phyloP scores from a whole-genome alignment of 2,888 invertebrate genomes.

The Andricus curvator region DNA sequence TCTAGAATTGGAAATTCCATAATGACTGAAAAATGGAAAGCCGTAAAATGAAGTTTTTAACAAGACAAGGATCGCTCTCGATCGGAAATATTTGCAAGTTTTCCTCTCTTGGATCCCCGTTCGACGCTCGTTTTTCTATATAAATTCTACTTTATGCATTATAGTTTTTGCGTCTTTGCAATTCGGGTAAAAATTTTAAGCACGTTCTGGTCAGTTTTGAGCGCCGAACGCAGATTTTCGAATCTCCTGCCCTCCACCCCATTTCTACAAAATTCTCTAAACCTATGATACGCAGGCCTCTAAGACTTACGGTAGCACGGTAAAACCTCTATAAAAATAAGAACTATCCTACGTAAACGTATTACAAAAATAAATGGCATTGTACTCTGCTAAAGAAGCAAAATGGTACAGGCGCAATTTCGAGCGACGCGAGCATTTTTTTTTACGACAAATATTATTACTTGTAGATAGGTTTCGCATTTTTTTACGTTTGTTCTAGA shows the following conservation, averaged over 20 bases:
- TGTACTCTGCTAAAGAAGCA: constrained; percentile 78
- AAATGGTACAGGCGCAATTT: constrained; percentile 77
- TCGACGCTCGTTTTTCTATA: constrained; percentile 24
- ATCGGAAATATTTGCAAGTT: background rate
- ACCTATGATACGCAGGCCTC: constrained; percentile 74
- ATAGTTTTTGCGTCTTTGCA: constrained; percentile 26
- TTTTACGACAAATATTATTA: constrained; percentile 42
- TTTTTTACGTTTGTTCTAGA: constrained; percentile 24
- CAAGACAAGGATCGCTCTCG: constrained; percentile 13
- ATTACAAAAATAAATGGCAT: constrained; percentile 78
- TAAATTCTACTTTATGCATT: constrained; percentile 10
- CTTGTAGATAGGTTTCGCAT: background rate
- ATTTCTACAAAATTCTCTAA: constrained; percentile 49
- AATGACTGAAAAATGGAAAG: background rate
- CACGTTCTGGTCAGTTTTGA: constrained; percentile 34
- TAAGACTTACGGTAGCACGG: constrained; percentile 74
- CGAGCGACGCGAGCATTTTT: constrained; percentile 71
- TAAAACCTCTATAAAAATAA: constrained; percentile 69
- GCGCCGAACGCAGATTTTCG: constrained; percentile 23
- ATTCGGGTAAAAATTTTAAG: constrained; percentile 33
- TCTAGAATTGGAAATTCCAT: background rate
- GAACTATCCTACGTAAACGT: constrained; percentile 75
- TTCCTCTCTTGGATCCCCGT: constrained; percentile 8
- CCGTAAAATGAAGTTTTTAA: background rate
- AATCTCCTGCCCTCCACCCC: constrained; percentile 36